Conservation (phyloP, 2,113 vertebrate genomes). For the Himantopus leucocephalus region DNA sequence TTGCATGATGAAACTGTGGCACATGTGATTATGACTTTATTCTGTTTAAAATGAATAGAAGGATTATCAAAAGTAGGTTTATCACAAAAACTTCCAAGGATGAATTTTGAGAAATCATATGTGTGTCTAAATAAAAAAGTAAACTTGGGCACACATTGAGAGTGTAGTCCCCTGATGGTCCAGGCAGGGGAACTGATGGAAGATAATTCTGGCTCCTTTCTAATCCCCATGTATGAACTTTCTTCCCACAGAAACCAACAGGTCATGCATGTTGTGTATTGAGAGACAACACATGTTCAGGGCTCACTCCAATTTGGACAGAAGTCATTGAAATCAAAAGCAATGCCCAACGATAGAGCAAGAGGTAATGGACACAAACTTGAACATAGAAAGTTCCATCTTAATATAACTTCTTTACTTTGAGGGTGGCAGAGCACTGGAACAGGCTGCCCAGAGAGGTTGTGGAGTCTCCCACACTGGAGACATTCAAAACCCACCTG, state of each 20-base stretch:
- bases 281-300: not conserved
- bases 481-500: too few relatives aligned
- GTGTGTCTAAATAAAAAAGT: not conserved
- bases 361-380: too few relatives aligned
- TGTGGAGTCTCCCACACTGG: too few relatives aligned
- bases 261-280: too few relatives aligned
- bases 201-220: not conserved
- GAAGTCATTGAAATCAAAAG: not conserved
- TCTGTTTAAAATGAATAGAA: not conserved
- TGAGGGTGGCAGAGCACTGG: too few relatives aligned
- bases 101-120: not conserved
- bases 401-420: too few relatives aligned
- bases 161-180: not conserved
- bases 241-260: not conserved
- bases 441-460: too few relatives aligned
- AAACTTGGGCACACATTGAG: not conserved
- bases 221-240: not conserved
- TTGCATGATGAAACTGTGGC: not conserved
- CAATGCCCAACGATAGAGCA: too few relatives aligned
- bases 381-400: too few relatives aligned
- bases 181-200: not conserved
- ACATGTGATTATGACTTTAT: not conserved
- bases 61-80: not conserved
- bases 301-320: not conserved
- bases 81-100: not conserved